These are phyloP conservation scores for Antheraea assamensis DNA, from an alignment of 2,888 invertebrate genomes.

Conservation along the genomic window DNA sequence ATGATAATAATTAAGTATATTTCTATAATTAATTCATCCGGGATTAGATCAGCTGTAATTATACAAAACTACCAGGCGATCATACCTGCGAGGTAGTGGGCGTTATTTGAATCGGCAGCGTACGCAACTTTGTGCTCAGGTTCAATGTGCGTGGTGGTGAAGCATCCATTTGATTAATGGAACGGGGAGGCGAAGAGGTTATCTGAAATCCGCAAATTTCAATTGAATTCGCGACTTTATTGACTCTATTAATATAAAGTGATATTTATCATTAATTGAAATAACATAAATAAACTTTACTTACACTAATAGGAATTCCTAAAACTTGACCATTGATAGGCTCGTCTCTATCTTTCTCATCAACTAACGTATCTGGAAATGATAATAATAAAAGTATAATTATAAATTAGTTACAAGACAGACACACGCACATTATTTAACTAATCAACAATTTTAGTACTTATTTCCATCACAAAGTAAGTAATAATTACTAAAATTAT, in stretches of 20 bases:
- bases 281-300: constrained; percentile 35
- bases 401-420: neutral
- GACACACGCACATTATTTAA: neutral
- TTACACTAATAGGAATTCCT: constrained; percentile 76
- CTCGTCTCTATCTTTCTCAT: constrained; percentile 67
- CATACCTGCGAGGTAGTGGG: constrained; percentile 77
- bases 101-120: constrained; percentile 73
- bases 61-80: constrained; percentile 64
- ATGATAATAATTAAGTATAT: too few relatives aligned
- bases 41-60: constrained; percentile 71
- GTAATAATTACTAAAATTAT: neutral
- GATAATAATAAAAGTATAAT: neutral
- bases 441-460: neutral
- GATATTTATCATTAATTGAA: neutral
- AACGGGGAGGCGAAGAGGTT: constrained; percentile 64
- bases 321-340: constrained; percentile 67
- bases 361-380: constrained; percentile 59
- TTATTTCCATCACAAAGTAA: neutral
- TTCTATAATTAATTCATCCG: too few relatives aligned
- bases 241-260: neutral
- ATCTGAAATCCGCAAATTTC: constrained; percentile 51
- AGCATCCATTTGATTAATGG: constrained; percentile 52
- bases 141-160: constrained; percentile 68
- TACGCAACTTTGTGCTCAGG: constrained; percentile 72
- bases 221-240: neutral